Conservation (phyloP, 2,113 vertebrate genomes). For the Sapajus apella region DNA sequence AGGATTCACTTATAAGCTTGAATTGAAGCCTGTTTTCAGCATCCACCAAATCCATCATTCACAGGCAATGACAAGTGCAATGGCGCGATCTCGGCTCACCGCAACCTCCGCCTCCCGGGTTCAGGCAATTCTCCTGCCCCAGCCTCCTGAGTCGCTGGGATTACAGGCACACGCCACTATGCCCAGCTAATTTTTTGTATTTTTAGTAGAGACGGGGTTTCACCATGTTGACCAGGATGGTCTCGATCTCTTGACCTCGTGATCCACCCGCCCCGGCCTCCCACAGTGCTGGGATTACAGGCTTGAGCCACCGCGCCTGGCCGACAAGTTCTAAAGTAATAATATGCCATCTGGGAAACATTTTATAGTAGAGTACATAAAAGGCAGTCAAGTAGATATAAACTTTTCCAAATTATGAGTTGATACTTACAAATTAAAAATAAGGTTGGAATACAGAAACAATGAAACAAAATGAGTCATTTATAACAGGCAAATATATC, state of each 20-base stretch:
- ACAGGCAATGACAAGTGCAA: not conserved
- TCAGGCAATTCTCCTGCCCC: no score
- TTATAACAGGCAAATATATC: not conserved
- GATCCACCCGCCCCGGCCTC: no score
- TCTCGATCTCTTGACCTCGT: no score
- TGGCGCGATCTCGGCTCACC: no score
- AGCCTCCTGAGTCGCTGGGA: no score
- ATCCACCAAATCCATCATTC: not conserved
- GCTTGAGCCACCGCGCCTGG: no score
- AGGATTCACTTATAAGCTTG: not conserved
- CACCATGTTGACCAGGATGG: no score
- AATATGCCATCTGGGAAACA: not conserved
- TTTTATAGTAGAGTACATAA: not conserved
- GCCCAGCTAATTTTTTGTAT: no score
- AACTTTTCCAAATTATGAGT: not conserved
- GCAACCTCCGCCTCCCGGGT: no score
- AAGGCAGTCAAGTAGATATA: not conserved
- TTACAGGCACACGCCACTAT: no score
- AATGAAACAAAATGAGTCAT: not conserved
- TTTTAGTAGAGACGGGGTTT: no score
- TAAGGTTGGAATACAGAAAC: not conserved
- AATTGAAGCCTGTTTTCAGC: not conserved
- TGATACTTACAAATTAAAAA: not conserved
- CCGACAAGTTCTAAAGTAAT: not conserved
- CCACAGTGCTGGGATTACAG: no score